Evolutionary conservation across 1,140 invertebrate species (phyloP).

Genomic region (Apocrypta bakeri): DNA sequence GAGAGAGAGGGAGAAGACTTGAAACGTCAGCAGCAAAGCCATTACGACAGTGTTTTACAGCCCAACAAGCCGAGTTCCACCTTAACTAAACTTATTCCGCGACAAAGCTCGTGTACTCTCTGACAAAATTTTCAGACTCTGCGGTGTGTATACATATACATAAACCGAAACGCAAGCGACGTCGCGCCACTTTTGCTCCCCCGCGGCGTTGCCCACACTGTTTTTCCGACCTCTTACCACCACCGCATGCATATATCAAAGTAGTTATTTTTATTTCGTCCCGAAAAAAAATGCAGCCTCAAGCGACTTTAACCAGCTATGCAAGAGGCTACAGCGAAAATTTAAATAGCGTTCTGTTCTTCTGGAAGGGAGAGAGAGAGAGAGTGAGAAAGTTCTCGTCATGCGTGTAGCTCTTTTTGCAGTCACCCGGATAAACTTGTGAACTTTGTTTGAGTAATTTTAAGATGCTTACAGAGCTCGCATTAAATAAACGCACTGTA

Average conservation of each 20-base stretch:
- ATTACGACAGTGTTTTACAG: constrained; percentile 63
- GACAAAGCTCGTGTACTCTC: constrained; percentile 60
- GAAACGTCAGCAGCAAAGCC: constrained; percentile 22
- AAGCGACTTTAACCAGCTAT: constrained; percentile 28
- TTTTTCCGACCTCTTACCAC: not conserved
- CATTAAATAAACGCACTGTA: constrained; percentile 12
- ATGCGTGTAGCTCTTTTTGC: not conserved
- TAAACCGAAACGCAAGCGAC: not conserved
- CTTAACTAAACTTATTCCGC: constrained; percentile 62
- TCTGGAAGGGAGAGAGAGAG: no score
- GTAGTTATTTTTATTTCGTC: constrained; percentile 31
- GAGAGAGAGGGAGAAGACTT: no score
- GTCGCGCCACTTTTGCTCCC: not conserved
- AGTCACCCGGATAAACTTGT: constrained; percentile 10
- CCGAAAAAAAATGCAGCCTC: not conserved
- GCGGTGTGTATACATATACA: not conserved
- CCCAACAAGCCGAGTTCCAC: constrained; percentile 52
- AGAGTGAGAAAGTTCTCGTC: no score
- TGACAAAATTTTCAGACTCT: constrained; percentile 54
- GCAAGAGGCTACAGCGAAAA: constrained; percentile 24
- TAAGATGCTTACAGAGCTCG: constrained; percentile 5
- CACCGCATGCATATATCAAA: constrained; percentile 5
- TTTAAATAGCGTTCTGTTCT: constrained; percentile 28
- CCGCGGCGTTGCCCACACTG: not conserved
- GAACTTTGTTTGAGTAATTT: constrained; percentile 27